Conservation (phyloP, 2,888 invertebrate species). For the Chrysolina oricalcia region DNA sequence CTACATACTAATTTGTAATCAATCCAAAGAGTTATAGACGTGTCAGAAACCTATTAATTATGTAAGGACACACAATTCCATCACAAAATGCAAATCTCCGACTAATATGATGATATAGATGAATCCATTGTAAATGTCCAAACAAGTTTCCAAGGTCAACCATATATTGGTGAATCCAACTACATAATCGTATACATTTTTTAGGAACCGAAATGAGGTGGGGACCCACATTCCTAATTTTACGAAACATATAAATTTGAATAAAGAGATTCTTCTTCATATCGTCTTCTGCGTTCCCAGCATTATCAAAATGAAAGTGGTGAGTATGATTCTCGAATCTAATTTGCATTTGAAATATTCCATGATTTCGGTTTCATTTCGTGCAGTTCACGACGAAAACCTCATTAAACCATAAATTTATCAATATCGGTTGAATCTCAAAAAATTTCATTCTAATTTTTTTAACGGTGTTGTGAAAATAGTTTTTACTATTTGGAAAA, state of each 20-base stretch:
- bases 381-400: too few relatives aligned
- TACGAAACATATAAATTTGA: neutral
- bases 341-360: too few relatives aligned
- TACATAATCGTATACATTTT: neutral
- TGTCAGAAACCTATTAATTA: neutral
- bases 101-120: neutral
- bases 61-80: neutral
- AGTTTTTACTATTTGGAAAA: too few relatives aligned
- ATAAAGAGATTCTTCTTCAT: neutral
- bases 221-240: neutral
- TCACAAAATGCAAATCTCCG: neutral
- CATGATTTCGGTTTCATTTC: too few relatives aligned
- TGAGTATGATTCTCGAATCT: neutral
- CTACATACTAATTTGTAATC: neutral
- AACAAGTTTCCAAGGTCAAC: neutral
- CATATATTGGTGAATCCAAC: neutral
- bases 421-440: too few relatives aligned
- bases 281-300: neutral
- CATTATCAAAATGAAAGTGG: slow-evolving; percentile 7
- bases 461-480: too few relatives aligned
- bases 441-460: too few relatives aligned
- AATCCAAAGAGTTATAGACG: neutral
- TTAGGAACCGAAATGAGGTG: neutral
- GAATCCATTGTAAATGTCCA: neutral
- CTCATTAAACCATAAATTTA: too few relatives aligned